Base-by-base conservation (phyloP, 2,888 invertebrate species). In the Mythimna loreyi region DNA sequence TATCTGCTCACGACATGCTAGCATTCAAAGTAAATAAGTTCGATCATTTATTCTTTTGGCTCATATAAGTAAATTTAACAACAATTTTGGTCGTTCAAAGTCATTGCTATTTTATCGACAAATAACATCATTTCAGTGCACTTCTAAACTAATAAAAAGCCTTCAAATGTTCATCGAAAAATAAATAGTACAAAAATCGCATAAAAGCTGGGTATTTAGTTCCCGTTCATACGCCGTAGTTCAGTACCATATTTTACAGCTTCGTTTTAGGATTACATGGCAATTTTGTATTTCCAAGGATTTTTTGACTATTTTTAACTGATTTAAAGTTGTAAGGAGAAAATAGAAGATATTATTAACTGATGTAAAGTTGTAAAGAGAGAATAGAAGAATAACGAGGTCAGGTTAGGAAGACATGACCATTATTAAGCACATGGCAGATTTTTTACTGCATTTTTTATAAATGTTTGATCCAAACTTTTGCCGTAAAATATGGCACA, bases 51-150 rank as follows among this genome's bases (percentile, higher is more conserved):
- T 36, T 28, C 0, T 23, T 11, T 16, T n/a, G 1, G 5, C n/a
- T 68, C 5, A 6, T 8, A 2, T n/a, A 23, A 8, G 16, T 19
- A 40, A 40, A 40, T 40, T n/a, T 40, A 57, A 36, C 45, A 52
- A 40, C 13, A 21, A 58, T 58, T 53, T 69, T 53, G n/a, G 16
- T 36, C 2, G 2, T 36, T 52, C 43, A 5, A 76, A 71, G 55
- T 55, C 13, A 47, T 49, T 66, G 19, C 7, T 6, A 45, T 56
- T 50, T 52, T 19, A 45, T 45, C 43, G 6, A 56, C 28, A 76
- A 45, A 45, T 57, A 57, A 75, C 11, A 64, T n/a, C 21, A 21
- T 28, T 21, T 40, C 2, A 60, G 16, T 21, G 16, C 30, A 30
- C 30, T 45, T 45, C 40, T 40, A 19, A 45, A n/a, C n/a, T n/a